These are phyloP conservation scores for Saccopteryx bilineata DNA, from an alignment of 2,113 vertebrate species.

Conservation along the genomic window DNA sequence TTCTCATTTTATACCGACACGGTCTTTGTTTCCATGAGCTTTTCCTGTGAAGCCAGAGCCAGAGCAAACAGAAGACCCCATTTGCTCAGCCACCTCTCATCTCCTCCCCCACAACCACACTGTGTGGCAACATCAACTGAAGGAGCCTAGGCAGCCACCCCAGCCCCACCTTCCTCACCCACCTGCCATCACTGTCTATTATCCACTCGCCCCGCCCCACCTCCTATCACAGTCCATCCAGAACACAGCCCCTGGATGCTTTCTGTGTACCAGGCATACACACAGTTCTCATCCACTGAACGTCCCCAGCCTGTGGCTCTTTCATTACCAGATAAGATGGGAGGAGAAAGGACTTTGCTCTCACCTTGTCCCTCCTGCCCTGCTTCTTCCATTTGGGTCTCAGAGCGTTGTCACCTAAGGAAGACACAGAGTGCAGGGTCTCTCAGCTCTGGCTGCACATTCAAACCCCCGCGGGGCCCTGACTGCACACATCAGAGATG, in stretches of 20 bases:
- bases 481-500: neutral
- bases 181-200: rapidly evolving
- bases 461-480: no score
- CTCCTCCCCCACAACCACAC: neutral
- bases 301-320: neutral
- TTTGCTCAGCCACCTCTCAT: neutral
- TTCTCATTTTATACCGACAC: neutral
- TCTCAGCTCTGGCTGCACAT: neutral
- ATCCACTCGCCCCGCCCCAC: rapidly evolving
- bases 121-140: neutral
- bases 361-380: neutral
- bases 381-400: neutral
- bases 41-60: neutral
- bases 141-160: neutral
- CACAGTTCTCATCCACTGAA: neutral
- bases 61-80: neutral
- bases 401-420: neutral
- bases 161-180: rapidly evolving
- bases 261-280: neutral
- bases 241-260: no score
- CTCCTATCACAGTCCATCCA: neutral
- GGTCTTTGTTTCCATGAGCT: neutral
- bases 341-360: neutral
- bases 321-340: no score
- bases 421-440: neutral